Conservation (phyloP, 2,888 invertebrate genomes). For the Neoitamus cyanurus region DNA sequence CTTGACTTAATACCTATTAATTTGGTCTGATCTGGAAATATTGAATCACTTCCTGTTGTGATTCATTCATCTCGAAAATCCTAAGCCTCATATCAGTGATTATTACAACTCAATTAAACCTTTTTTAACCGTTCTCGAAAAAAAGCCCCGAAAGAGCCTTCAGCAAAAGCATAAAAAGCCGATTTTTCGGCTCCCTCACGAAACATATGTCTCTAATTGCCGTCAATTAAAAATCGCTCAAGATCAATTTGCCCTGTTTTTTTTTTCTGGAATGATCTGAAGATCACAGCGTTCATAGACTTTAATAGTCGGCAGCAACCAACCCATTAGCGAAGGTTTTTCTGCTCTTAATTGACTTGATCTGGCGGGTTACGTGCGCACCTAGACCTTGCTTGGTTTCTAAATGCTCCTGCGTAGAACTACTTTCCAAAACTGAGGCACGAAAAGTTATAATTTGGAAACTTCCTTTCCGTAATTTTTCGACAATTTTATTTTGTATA, state of each 20-base stretch:
- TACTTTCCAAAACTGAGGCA: constrained; percentile 3
- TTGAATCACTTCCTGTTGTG: constrained; percentile 39
- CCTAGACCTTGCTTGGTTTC: neutral
- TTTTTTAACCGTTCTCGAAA: neutral
- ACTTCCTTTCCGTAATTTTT: constrained; percentile 3
- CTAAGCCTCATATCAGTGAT: neutral
- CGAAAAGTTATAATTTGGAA: constrained; percentile 15
- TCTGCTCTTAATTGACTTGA: constrained; percentile 17
- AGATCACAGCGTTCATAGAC: constrained; percentile 54
- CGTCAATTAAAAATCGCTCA: constrained; percentile 48
- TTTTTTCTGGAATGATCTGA: constrained; percentile 12
- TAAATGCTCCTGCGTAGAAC: neutral
- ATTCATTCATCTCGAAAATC: constrained; percentile 14
- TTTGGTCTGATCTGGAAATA: constrained; percentile 8
- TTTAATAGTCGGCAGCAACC: constrained; percentile 45
- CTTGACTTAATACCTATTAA: neutral
- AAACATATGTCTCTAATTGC: constrained; percentile 43
- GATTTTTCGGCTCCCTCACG: constrained; percentile 27
- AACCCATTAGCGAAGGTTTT: constrained; percentile 31
- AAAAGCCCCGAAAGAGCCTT: neutral
- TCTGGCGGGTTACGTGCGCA: constrained; percentile 1
- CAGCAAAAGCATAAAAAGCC: constrained; percentile 7
- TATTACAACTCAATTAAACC: constrained; percentile 35
- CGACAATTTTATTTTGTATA: constrained; percentile 7
- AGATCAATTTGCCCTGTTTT: constrained; percentile 45